These are phyloP conservation scores for Lethocerus indicus DNA, from an alignment of 1,140 invertebrate species.

Conservation along the genomic window DNA sequence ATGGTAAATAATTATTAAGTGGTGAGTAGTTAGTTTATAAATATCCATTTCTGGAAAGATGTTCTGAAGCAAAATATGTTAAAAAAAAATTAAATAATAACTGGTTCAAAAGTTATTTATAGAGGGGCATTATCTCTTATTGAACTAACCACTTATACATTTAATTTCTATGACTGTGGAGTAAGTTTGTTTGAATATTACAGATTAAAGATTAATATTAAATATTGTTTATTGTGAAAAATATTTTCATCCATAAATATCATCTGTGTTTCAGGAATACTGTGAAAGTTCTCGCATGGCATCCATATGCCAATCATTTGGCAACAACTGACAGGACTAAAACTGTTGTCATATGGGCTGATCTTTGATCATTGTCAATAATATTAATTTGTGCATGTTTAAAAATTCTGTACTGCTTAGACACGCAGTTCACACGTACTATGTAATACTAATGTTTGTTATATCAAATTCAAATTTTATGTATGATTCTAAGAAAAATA, in stretches of 20 bases:
- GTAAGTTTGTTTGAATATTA: not conserved
- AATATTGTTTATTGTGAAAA: not conserved
- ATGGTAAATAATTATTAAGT: too few relatives aligned
- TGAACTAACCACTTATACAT: too few relatives aligned
- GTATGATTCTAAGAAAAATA: too few relatives aligned
- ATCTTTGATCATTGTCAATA: slow-evolving; percentile 21
- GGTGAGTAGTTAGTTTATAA: too few relatives aligned
- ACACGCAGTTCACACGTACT: too few relatives aligned
- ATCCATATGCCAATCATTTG: slow-evolving; percentile 64
- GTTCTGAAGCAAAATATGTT: too few relatives aligned
- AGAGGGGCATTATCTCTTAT: not conserved
- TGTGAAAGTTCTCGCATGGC: slow-evolving; percentile 82
- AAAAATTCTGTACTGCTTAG: too few relatives aligned
- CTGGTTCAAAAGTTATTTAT: not conserved
- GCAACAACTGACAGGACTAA: slow-evolving; percentile 78
- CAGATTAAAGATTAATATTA: not conserved
- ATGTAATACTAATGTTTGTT: too few relatives aligned
- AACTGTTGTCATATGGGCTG: slow-evolving; percentile 73
- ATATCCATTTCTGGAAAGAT: too few relatives aligned
- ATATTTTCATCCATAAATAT: not conserved
- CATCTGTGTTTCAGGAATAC: slow-evolving; percentile 40
- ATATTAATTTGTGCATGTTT: too few relatives aligned
- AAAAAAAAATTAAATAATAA: not conserved
- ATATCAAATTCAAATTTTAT: too few relatives aligned
- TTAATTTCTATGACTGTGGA: too few relatives aligned